phyloP scores from a whole-genome alignment of 2,113 vertebrate genomes.

The Fukomys damarensis region DNA sequence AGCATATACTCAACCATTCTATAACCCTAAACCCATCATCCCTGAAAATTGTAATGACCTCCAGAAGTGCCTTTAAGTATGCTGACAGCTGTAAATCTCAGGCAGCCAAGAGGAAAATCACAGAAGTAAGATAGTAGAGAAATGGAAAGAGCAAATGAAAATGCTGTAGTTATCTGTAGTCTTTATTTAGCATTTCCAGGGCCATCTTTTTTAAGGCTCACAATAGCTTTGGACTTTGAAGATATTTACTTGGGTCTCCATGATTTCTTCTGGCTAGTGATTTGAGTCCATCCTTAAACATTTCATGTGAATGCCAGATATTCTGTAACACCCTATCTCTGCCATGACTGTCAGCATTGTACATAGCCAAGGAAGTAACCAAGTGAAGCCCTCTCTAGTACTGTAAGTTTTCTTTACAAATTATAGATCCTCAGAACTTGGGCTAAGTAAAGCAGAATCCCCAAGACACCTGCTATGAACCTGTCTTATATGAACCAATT shows the following conservation, averaged over 20 bases:
- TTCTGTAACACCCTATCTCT: not conserved
- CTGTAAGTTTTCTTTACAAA: not conserved
- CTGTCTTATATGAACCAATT: not conserved
- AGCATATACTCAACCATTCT: not conserved
- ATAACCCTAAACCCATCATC: not conserved
- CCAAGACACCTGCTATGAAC: not conserved
- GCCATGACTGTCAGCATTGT: not conserved
- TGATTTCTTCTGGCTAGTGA: not conserved
- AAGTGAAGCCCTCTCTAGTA: not conserved
- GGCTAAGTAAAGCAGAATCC: not conserved
- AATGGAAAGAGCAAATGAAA: not conserved
- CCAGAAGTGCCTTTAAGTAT: not conserved
- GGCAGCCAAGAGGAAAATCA: not conserved
- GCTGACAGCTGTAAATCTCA: not conserved
- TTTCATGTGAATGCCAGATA: not conserved
- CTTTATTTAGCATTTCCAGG: not conserved
- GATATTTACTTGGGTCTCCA: not conserved
- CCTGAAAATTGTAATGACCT: not conserved
- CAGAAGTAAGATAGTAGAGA: not conserved
- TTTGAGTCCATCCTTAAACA: not conserved
- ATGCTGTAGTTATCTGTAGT: not conserved
- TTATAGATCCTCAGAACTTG: not conserved
- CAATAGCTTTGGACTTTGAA: not conserved
- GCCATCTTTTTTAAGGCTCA: not conserved
- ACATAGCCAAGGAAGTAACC: not conserved